Base-by-base conservation (phyloP, 35 echinoderm and acorn worm species). In the Acanthaster planci region DNA sequence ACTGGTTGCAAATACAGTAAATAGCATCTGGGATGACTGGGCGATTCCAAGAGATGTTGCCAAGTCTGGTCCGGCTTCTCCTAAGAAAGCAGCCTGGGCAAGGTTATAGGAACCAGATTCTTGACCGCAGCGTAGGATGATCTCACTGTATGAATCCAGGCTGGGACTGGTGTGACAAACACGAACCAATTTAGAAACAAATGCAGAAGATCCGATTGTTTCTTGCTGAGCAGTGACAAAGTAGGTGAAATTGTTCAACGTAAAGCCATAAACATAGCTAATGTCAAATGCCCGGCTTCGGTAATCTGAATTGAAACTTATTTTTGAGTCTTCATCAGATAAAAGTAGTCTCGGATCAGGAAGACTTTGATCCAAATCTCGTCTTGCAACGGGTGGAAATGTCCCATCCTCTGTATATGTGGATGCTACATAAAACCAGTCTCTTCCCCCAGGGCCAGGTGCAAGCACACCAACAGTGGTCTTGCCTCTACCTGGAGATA, bases 1-100 rank as follows among this genome's bases (percentile, higher is more conserved):
- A 21, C 42, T 80, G 17, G 39, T 80, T n/a, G 77, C 21, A 51
- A 84, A 89, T 19, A 89, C 87, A 23, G 87, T 64, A 77, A 83
- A 89, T 36, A 89, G 39, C 21, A 89, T 32, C 15, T 38, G 40
- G 55, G 76, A 79, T 34, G 22, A 21, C 38, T 21, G 23, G 27
- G 19, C 7, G 32, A 89, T 84, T 15, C 64, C 57, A 12, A 89
- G 76, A 39, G 87, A 89, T 10, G 44, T 18, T 23, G 87, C 87
- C 6, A 89, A 57, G 39, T 83, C 39, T 2, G 80, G 64, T 51
- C 87, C 87, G 52, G 87, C 80, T 54, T 79, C 38, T 37, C 80
- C 87, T 0, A 89, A 34, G 31, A 83, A 27, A 50, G 80, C 72
- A 19, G 87, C 57, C 40, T 84, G 87, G 60, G 82, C 75, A 40